Evolutionary conservation across 2,113 vertebrate genomes (phyloP), one percentile per base, ranked within the genome.

Genomic region (Cricetomys ansorgei): DNA sequence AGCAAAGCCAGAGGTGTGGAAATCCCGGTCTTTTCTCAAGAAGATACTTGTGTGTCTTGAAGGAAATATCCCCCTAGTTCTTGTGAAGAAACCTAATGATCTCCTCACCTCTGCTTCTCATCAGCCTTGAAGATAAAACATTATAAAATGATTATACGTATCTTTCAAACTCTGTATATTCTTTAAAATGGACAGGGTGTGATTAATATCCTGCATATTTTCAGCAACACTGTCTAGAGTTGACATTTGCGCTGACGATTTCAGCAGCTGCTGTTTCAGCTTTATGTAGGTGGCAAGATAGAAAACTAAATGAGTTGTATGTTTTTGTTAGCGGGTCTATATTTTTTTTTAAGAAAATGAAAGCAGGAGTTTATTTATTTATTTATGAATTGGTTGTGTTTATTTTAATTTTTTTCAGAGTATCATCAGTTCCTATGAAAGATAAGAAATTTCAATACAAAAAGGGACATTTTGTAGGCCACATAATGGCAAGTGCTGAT

Each of bases 131-230:
- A 37, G 8, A 67, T 53, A 65, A 10, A 73, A n/a, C 37, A 69
- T 4, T 15, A n/a, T 43, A 6, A 67, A 76, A 10, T 72, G 72
- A 67, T 91, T 50, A 64, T 25, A 69, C 2, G 4, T 45, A 84
- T 90, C 62, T 65, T 34, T 17, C 31, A 75, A 59, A 69, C 45
- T 92, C 7, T 57, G 25, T 94, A n/a, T 57, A 62, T 85, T 85
- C 59, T 91, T 96, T 88, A 88, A 94, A 23, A 72, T 69, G 17
- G 17, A 95, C 31, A 96, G 59, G 25, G 89, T 95, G 62, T 80
- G 90, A 57, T 97, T 95, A 97, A 94, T 96, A 92, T 72, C 29
- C 92, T 53, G 67, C 86, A 89, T 96, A 95, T 97, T 97, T 96
- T 95, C 88, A 92, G 92, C 55, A 91, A 76, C 34, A 75, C 34